phyloP scores from a whole-genome alignment of 2,888 invertebrate genomes.

The Drosophila putrida region DNA sequence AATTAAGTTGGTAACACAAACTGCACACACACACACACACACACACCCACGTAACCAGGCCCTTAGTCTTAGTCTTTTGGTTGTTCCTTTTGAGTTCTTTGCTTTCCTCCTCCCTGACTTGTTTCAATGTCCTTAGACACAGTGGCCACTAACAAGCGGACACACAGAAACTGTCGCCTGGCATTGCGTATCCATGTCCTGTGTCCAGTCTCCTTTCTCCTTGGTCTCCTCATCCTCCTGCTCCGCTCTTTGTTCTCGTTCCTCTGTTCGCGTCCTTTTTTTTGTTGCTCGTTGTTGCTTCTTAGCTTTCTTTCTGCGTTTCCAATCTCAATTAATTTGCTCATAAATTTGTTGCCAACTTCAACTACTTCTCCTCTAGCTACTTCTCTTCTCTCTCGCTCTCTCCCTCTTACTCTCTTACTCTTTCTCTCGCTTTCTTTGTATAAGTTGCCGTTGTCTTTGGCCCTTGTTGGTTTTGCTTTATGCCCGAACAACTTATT shows the following conservation, averaged over 20 bases:
- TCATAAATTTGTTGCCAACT: constrained; percentile 81
- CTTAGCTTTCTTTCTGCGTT: constrained; percentile 68
- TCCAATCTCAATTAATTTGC: constrained; percentile 83
- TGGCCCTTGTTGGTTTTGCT: constrained; percentile 70
- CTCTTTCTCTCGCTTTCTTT: neutral
- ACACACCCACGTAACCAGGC: constrained; percentile 4
- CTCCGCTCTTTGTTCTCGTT: neutral
- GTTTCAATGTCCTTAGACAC: constrained; percentile 9
- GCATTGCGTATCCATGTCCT: constrained; percentile 60
- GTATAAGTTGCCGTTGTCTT: constrained; percentile 55
- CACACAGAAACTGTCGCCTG: constrained; percentile 55
- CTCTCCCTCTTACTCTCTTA: constrained; percentile 2
- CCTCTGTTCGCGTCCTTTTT: constrained; percentile 9
- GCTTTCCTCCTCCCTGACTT: neutral
- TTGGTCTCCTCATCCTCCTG: neutral
- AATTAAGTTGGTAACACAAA: constrained; percentile 76
- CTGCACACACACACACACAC: constrained; percentile 32
- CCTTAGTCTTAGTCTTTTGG: neutral
- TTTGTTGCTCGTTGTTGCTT: constrained; percentile 33
- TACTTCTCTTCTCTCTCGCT: neutral
- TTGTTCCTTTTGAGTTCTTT: neutral
- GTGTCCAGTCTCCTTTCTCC: constrained; percentile 1
- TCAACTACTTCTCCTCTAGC: constrained; percentile 36
- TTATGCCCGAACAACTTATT: constrained; percentile 72
- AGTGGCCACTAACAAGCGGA: constrained; percentile 70